Base-by-base conservation (phyloP, 2,113 vertebrate species). In the Callipepla squamata region DNA sequence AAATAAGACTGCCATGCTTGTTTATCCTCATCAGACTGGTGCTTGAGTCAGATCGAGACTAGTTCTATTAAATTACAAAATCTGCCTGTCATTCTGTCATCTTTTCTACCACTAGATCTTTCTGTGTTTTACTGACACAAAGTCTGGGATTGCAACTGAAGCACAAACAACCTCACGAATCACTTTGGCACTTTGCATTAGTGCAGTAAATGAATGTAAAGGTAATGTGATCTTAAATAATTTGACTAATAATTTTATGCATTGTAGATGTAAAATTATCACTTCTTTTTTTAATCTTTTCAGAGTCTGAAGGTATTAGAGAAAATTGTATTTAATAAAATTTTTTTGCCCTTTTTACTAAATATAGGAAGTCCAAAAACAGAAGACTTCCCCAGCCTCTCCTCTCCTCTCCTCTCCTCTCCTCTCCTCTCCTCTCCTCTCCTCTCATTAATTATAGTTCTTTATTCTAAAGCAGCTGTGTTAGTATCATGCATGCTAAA, bases 401-500 rank as follows among this genome's bases (percentile, higher is more conserved):
- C 51, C 36, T 62, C 18, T 7, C 4, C 18, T 10, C 30, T 10
- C 53, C 14, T 55, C 9, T 16, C 26, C 15, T 30, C 9, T 16
- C 15, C 28, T 55, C 9, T 15, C 51, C 40, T 15, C 28, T 9
- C 51, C 23, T 11, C 25, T 5, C 23, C 23, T 22, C 26, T 8
- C 12, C 22, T 22, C 26, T 7, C 12, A 85, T 89, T 90, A 83
- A 75, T 89, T 81, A 85, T 48, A 59, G 34, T 65, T 87, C 55
- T 84, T 83, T n/a, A 58, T 28, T 87, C 59, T 62, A 87, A 87
- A 91, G 63, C 36, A 53, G 50, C 42, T 11, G 5, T 83, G 20
- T 87, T 89, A 80, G 28, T 40, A 62, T 79, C 58, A 84, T 80
- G 81, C 45, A 83, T 95, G 78, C n/a, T 75, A 93, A 94, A 48